Evolutionary conservation across 2,888 invertebrate genomes (phyloP).

Genomic region (Lottia gigantea): DNA sequence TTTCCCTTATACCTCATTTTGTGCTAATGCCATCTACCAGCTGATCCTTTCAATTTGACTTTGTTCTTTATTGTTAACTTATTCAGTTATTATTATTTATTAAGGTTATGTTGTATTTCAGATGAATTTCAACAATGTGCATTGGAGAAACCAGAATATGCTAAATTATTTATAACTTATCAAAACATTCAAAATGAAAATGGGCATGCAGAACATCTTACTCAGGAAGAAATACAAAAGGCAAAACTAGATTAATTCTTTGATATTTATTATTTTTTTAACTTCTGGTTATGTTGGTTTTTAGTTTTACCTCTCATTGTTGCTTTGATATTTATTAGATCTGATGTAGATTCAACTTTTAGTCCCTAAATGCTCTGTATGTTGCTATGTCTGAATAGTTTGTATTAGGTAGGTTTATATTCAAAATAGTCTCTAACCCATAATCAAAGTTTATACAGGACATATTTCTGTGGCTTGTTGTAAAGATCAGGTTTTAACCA

Average conservation of each 20-base stretch:
- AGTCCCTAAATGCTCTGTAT: too few relatives aligned
- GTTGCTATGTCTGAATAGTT: too few relatives aligned
- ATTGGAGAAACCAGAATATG: constrained; percentile 66
- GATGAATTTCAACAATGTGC: constrained; percentile 66
- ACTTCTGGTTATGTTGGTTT: neutral
- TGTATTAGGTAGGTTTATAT: too few relatives aligned
- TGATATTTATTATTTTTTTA: neutral
- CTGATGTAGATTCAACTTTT: too few relatives aligned
- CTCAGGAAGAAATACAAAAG: constrained; percentile 6
- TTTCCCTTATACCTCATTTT: too few relatives aligned
- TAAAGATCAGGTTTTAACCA: too few relatives aligned
- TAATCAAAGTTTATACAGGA: too few relatives aligned
- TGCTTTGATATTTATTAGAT: too few relatives aligned
- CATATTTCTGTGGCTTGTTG: too few relatives aligned
- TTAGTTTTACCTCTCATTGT: too few relatives aligned
- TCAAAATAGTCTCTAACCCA: too few relatives aligned
- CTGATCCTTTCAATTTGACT: neutral
- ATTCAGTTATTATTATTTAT: neutral
- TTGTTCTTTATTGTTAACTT: neutral
- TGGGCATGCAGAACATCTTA: neutral
- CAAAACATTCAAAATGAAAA: constrained; percentile 31
- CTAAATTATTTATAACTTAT: constrained; percentile 61
- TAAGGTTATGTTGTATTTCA: constrained; percentile 38
- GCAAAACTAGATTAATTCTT: neutral
- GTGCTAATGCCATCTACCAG: neutral